Evolutionary conservation across 2,113 vertebrate genomes (phyloP), one percentile per base, ranked within the genome.

Genomic region (Oxyruncus cristatus): DNA sequence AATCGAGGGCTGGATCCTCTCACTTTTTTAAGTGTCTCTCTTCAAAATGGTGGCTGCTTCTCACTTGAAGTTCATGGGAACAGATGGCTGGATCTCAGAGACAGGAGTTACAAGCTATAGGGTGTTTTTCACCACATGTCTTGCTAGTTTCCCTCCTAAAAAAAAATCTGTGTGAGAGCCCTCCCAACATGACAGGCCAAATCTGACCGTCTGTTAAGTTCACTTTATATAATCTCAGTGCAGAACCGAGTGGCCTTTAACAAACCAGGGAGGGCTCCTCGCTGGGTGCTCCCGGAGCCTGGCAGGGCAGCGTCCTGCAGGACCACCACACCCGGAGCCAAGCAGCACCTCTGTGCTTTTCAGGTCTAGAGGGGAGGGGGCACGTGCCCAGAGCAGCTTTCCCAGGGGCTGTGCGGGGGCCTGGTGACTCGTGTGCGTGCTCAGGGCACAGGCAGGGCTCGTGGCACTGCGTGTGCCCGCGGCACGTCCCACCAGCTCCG

Each of bases 101-200:
- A 95, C 89, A 89, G 78, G 88, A 80, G 67, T 56, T 96, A 88
- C 68, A 92, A 87, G 94, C 87, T 85, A 89, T 88, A 85, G 74
- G 94, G 93, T 96, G 96, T 85, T 91, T 95, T 91, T 91, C 52
- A 83, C 93, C 89, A 85, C 70, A 85, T 96, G 55, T 87, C 78
- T 94, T 84, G 91, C 93, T 94, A 92, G 68, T 95, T 97, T 94
- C 91, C 96, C 91, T 91, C 90, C 93, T 55, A 78, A 93, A 82
- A 84, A 71, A 73, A 59, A 70, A 49, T 73, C 87, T 70, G 79
- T 92, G 77, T 53, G 91, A 92, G 95, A 83, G 73, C 72, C 61
- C 90, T 96, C 75, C 70, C 77, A 70, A 49, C 46, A 75, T n/a
- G 78, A 56, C 92, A 90, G 96, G 84, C 89, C 75, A 79, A 62